Conservation (phyloP, 2,113 vertebrate species). For the Trematocara stigmaticum region DNA sequence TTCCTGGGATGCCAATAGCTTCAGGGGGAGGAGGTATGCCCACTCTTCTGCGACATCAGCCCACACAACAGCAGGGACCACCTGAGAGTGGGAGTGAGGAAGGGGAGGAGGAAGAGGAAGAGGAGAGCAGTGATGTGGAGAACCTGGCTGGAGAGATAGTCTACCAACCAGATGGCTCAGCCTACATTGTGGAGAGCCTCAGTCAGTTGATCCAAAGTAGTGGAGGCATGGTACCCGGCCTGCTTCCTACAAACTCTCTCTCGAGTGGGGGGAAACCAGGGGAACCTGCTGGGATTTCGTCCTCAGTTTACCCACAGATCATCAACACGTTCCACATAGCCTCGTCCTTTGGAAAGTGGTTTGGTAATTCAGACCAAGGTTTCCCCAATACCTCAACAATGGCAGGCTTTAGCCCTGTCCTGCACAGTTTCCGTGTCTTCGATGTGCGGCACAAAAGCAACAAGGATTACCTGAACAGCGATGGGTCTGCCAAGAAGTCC, state of each 20-base stretch:
- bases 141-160: constrained; percentile 99
- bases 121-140: constrained; percentile 95
- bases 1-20: constrained; percentile 71
- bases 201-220: constrained; percentile 95
- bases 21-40: constrained; percentile 74
- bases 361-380: constrained; percentile 93
- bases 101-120: constrained; percentile 89
- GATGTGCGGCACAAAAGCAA: constrained; percentile 99
- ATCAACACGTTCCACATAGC: constrained; percentile 99
- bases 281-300: constrained; percentile 83
- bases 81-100: constrained; percentile 88
- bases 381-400: constrained; percentile 99
- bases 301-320: constrained; percentile 95
- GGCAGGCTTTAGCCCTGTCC: constrained; percentile 96
- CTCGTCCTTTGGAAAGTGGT: constrained; percentile 99
- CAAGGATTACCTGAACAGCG: constrained; percentile 99
- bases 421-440: constrained; percentile 99
- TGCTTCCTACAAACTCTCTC: constrained; percentile 86
- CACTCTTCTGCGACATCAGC: constrained; percentile 72
- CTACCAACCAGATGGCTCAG: constrained; percentile 97
- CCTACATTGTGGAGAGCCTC: constrained; percentile 96
- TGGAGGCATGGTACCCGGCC: constrained; percentile 74
- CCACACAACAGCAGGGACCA: constrained; percentile 59
- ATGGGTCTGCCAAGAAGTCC: constrained; percentile 99
- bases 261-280: constrained; percentile 74